Conservation (phyloP, 2,888 invertebrate genomes). For the Sacculina carcini region DNA sequence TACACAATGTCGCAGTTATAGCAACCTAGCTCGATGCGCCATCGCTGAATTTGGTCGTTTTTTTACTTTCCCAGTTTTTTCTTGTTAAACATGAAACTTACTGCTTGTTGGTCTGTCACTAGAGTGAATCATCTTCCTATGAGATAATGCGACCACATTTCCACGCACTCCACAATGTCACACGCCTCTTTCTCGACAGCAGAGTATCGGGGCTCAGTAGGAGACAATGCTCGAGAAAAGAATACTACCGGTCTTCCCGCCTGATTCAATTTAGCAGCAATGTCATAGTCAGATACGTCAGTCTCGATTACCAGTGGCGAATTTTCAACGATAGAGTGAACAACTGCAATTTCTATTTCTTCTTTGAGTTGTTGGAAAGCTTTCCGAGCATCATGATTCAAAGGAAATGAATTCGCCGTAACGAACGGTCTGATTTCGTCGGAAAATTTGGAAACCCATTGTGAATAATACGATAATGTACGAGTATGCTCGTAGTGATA, state of each 20-base stretch:
- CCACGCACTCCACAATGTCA: background rate
- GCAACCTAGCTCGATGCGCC: no score
- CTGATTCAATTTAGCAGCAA: no score
- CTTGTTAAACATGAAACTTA: no score
- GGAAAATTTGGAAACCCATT: no score
- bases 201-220: background rate
- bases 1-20: no score
- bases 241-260: background rate
- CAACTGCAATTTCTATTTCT: no score
- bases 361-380: no score
- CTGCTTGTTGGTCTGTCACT: no score
- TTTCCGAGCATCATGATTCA: background rate
- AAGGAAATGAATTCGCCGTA: background rate
- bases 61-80: no score
- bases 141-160: background rate
- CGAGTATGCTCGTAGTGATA: background rate
- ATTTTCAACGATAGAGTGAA: background rate
- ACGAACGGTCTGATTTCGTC: background rate
- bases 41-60: no score
- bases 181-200: background rate
- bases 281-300: no score
- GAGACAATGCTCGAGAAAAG: background rate
- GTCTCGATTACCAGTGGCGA: background rate
- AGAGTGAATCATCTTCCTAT: no score
- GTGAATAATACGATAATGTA: slow-evolving; percentile 5